A percentile compares a stretch with the other conserved stretches of the same genome.
Conservation (phyloP, 1,140 invertebrate genomes). For the Euwallacea fornicatus region DNA sequence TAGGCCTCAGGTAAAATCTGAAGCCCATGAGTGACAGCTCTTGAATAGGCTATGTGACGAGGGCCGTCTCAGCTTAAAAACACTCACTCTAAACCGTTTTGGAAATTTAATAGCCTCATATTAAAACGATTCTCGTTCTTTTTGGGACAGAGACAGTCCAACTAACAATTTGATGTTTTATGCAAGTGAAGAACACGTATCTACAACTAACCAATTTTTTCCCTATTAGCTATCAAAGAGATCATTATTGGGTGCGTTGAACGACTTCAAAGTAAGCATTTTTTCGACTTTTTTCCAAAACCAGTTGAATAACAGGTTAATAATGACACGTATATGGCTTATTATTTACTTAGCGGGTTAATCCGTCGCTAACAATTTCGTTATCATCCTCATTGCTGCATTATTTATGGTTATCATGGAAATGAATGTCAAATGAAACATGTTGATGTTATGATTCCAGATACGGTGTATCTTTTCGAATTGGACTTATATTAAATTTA, state of each 20-base stretch:
- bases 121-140: background rate
- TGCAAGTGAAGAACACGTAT: background rate
- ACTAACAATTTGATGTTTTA: too few relatives aligned
- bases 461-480: too few relatives aligned
- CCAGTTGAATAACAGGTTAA: background rate
- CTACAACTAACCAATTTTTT: background rate
- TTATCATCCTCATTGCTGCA: too few relatives aligned
- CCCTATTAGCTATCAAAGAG: background rate
- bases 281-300: background rate
- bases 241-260: background rate
- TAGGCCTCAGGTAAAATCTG: constrained; percentile 3
- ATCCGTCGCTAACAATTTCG: too few relatives aligned
- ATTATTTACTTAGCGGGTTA: too few relatives aligned
- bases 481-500: too few relatives aligned
- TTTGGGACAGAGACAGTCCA: background rate
- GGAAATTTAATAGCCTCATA: background rate
- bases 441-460: too few relatives aligned
- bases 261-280: background rate
- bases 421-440: too few relatives aligned
- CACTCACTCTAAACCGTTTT: background rate
- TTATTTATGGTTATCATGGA: too few relatives aligned
- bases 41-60: constrained; percentile 5
- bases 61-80: constrained; percentile 1
- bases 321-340: background rate
- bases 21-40: constrained; percentile 5